Evolutionary conservation across 2,113 vertebrate genomes (phyloP).

Genomic region (Egretta garzetta): DNA sequence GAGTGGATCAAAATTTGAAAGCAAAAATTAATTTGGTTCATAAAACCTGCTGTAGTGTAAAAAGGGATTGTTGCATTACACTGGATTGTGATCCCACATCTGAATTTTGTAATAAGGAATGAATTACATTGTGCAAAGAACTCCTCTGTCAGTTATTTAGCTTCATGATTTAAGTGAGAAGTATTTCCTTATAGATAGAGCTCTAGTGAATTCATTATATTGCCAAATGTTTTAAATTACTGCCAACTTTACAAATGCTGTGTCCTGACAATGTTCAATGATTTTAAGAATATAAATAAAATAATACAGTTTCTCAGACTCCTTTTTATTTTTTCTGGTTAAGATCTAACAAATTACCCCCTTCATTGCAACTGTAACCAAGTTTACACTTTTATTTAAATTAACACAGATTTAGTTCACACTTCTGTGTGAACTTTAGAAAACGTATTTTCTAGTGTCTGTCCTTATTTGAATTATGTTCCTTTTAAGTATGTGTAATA

Average conservation of each 20-base stretch:
- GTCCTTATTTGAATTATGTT: background rate
- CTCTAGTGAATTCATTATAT: background rate
- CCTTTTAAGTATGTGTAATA: background rate
- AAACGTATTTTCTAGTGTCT: background rate
- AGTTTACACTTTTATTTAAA: background rate
- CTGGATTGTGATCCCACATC: background rate
- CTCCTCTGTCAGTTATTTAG: background rate
- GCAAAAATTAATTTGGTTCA: background rate
- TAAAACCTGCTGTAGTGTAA: background rate
- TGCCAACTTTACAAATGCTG: background rate
- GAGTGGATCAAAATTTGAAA: background rate
- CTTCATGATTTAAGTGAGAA: background rate
- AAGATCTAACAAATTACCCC: background rate
- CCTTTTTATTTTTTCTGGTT: background rate
- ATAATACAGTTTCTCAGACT: background rate
- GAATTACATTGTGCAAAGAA: background rate
- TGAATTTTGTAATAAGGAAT: constrained; percentile 29
- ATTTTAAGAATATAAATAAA: background rate
- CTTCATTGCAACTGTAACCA: background rate
- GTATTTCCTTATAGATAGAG: background rate
- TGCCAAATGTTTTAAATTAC: background rate
- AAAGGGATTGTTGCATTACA: background rate
- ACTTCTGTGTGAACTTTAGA: background rate
- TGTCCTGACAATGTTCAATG: background rate
- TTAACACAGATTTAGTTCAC: background rate